phyloP scores from a whole-genome alignment of 2,113 vertebrate species.

The Chauna torquata region DNA sequence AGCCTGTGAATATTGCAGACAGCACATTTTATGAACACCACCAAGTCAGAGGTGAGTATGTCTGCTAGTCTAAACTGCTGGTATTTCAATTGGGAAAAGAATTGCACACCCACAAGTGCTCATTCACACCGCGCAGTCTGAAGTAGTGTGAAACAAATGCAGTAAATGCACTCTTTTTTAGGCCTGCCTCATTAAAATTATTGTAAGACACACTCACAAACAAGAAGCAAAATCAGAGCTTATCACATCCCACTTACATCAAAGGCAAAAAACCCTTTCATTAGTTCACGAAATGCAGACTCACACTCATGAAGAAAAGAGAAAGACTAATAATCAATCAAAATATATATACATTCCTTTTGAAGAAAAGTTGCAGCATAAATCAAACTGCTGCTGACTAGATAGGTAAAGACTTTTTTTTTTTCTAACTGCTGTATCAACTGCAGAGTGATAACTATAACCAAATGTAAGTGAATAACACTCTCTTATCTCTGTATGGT shows the following conservation, averaged over 20 bases:
- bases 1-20: constrained; percentile 33
- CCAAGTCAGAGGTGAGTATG: neutral
- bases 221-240: neutral
- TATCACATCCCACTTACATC: neutral
- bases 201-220: neutral
- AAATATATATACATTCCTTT: neutral
- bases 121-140: neutral
- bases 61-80: neutral
- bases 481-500: neutral
- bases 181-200: neutral
- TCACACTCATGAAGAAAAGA: neutral
- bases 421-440: neutral
- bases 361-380: neutral
- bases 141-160: neutral
- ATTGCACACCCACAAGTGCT: neutral
- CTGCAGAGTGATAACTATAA: neutral
- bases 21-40: neutral
- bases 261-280: neutral
- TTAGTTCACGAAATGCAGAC: neutral
- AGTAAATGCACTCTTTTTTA: neutral
- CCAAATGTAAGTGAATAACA: neutral
- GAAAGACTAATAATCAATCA: neutral
- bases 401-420: neutral
- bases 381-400: neutral
- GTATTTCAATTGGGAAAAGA: neutral